Percentiles rank a stretch among this genome's conserved stretches.
These are phyloP conservation scores for Scomber colias DNA, from an alignment of 2,113 vertebrate genomes.

Conservation along the genomic window DNA sequence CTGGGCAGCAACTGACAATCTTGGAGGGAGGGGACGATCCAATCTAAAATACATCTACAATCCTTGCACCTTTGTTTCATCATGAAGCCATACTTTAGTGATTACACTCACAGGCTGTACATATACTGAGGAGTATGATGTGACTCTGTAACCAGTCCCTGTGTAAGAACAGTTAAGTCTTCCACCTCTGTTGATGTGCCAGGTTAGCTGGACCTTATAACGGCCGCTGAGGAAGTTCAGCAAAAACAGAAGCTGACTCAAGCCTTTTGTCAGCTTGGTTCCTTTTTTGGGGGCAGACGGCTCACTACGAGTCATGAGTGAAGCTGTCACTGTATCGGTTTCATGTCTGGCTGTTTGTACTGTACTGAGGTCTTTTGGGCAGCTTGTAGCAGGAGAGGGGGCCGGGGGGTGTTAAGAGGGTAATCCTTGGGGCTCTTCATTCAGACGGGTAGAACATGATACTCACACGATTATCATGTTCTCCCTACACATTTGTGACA, in stretches of 20 bases:
- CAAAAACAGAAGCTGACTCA: constrained; percentile 55
- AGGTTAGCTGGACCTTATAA: neutral
- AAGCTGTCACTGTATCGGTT: constrained; percentile 18
- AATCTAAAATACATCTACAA: too few relatives aligned
- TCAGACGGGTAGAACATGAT: constrained; percentile 63
- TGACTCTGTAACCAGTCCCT: neutral
- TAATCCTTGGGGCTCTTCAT: constrained; percentile 49
- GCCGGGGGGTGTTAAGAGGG: constrained; percentile 13
- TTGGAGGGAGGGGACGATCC: too few relatives aligned
- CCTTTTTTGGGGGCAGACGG: constrained; percentile 12
- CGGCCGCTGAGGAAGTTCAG: neutral
- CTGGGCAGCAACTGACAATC: neutral
- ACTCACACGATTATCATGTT: constrained; percentile 11
- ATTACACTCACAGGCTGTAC: neutral
- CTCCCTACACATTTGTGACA: constrained; percentile 66
- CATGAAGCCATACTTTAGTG: neutral
- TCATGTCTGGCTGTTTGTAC: constrained; percentile 14
- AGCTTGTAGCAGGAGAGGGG: neutral
- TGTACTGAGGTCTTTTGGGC: neutral
- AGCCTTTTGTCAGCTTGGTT: constrained; percentile 32
- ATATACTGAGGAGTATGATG: too few relatives aligned
- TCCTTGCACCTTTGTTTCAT: too few relatives aligned
- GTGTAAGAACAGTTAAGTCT: neutral
- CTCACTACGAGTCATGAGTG: constrained; percentile 4
- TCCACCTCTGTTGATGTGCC: neutral